Evolutionary conservation across 2,797 vertebrate genomes (phyloP).

Genomic region (Malurus leucopterus): DNA sequence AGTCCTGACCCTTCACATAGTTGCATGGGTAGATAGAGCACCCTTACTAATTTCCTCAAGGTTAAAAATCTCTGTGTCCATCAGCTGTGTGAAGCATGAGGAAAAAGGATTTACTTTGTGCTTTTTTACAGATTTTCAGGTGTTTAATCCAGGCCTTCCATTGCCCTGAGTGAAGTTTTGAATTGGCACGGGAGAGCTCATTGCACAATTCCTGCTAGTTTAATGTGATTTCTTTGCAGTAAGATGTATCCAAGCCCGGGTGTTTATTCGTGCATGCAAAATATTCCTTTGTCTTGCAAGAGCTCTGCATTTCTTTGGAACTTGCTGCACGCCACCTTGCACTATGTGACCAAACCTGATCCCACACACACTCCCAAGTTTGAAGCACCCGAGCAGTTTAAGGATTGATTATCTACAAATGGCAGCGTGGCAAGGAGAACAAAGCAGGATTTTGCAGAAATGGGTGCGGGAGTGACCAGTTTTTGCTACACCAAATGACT

Average conservation of each 20-base stretch:
- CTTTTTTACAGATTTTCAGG: not conserved
- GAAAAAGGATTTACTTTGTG: not conserved
- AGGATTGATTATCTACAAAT: not conserved
- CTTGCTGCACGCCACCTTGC: not conserved
- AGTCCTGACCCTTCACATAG: not conserved
- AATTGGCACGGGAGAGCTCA: not conserved
- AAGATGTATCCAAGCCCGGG: not conserved
- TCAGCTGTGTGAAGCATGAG: not conserved
- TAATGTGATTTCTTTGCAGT: not conserved
- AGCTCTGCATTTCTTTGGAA: not conserved
- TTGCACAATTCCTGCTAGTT: not conserved
- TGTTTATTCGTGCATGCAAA: not conserved
- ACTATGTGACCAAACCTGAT: conserved; percentile 14
- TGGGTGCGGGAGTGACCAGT: not conserved
- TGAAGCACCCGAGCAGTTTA: not conserved
- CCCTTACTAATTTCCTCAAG: not conserved
- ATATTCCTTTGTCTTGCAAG: not conserved
- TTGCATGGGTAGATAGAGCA: not conserved
- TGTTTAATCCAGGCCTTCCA: not conserved
- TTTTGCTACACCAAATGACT: not conserved
- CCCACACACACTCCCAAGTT: not conserved
- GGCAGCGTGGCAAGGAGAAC: not conserved
- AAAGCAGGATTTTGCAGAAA: not conserved
- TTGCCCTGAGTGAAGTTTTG: not conserved
- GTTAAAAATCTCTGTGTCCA: not conserved